Evolutionary conservation across 1,140 invertebrate species (phyloP).

Genomic region (Globodera rostochiensis): DNA sequence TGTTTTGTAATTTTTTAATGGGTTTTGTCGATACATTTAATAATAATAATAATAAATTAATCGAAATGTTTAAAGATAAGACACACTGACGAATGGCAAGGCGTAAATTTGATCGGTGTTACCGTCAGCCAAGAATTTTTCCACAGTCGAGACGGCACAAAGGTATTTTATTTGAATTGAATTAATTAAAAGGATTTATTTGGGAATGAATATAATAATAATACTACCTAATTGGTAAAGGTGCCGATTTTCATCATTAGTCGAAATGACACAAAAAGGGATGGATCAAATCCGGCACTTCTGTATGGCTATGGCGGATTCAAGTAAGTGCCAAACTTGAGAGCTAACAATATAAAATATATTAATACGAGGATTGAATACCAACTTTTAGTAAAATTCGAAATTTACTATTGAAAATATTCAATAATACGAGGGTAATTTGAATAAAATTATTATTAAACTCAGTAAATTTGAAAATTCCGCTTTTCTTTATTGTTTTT

Average conservation of each 20-base stretch:
- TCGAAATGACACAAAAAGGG: constrained; percentile 74
- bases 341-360: too few species aligned
- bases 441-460: constrained; percentile 63
- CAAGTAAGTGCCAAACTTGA: constrained; percentile 2
- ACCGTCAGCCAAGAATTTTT: constrained; percentile 90
- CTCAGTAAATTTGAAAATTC: not conserved
- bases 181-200: too few species aligned
- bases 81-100: constrained; percentile 75
- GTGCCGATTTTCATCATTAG: constrained; percentile 94
- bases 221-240: not conserved
- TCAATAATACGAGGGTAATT: too few species aligned
- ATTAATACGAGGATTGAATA: too few species aligned
- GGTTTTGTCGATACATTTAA: constrained; percentile 70
- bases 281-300: constrained; percentile 78
- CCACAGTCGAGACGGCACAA: constrained; percentile 87
- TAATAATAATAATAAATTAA: constrained; percentile 63
- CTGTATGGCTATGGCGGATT: constrained; percentile 87
- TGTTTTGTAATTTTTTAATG: too few species aligned
- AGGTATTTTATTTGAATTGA: constrained; percentile 65
- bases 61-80: constrained; percentile 5
- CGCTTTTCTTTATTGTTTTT: too few species aligned
- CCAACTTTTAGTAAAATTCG: too few species aligned
- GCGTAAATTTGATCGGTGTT: constrained; percentile 80
- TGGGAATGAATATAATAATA: not conserved
- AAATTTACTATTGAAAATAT: too few species aligned